Percentiles rank a stretch among this genome's conserved stretches.
Evolutionary conservation across 2,113 vertebrate species (phyloP).

Genomic region (Octodon degus): DNA sequence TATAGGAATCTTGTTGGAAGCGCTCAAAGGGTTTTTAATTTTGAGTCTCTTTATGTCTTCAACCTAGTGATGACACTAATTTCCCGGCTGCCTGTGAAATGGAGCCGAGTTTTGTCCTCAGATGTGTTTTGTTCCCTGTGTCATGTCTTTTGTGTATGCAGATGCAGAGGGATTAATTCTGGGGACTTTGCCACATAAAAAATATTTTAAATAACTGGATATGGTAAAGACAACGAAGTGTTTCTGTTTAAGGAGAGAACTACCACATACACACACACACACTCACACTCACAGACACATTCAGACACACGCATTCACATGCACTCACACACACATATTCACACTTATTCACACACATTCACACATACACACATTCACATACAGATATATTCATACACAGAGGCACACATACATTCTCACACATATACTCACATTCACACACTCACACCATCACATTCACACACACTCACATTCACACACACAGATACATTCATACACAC

Average conservation of each 20-base stretch:
- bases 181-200: constrained; percentile 78
- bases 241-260: constrained; percentile 67
- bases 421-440: background rate
- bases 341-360: background rate
- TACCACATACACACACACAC: background rate
- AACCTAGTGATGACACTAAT: constrained; percentile 90
- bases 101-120: constrained; percentile 87
- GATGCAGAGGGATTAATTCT: constrained; percentile 89
- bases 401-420: no score
- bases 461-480: no score
- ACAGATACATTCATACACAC: background rate
- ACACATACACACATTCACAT: background rate
- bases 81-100: constrained; percentile 89
- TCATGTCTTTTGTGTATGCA: constrained; percentile 90
- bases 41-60: constrained; percentile 91
- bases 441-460: background rate
- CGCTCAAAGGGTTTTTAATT: constrained; percentile 91
- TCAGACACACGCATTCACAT: background rate
- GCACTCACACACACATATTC: no score
- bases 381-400: background rate
- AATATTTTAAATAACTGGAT: constrained; percentile 76
- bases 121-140: constrained; percentile 87
- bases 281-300: background rate
- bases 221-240: constrained; percentile 60
- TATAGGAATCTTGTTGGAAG: constrained; percentile 91